These are phyloP conservation scores for Drosophila ironensis DNA, from an alignment of 1,140 invertebrate genomes.

Conservation along the genomic window DNA sequence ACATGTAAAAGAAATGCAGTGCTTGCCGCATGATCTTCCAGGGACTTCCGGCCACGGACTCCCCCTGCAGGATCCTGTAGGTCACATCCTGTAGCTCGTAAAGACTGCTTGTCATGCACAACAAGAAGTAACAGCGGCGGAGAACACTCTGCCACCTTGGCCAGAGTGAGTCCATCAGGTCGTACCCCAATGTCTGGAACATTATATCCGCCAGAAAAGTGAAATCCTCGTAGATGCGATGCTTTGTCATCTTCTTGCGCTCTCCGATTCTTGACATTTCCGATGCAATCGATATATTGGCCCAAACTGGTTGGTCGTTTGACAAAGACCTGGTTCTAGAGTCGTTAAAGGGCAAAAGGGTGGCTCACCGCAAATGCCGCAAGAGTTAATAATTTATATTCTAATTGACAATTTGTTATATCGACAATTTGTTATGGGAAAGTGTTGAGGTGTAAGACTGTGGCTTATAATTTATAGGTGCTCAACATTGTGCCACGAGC, in stretches of 20 bases:
- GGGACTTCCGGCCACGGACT: slow-evolving; percentile 24
- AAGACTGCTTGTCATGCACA: slow-evolving; percentile 23
- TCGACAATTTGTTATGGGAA: neutral
- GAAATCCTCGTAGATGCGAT: slow-evolving; percentile 43
- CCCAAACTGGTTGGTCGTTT: slow-evolving; percentile 9
- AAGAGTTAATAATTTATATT: slow-evolving; percentile 16
- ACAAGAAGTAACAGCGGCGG: slow-evolving; percentile 4
- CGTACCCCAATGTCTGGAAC: slow-evolving; percentile 44
- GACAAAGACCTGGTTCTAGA: slow-evolving; percentile 20
- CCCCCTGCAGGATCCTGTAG: slow-evolving; percentile 28
- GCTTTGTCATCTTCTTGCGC: too few relatives aligned
- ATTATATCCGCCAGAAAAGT: slow-evolving; percentile 38
- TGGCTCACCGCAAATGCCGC: neutral
- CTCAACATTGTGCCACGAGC: neutral
- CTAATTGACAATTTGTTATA: slow-evolving; percentile 21
- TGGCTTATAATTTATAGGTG: neutral
- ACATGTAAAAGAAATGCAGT: slow-evolving; percentile 29
- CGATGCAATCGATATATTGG: neutral
- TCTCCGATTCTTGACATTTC: slow-evolving; percentile 4
- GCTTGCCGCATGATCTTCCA: slow-evolving; percentile 34
- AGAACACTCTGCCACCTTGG: slow-evolving; percentile 18
- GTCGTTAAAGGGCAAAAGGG: neutral
- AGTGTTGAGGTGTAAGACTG: neutral
- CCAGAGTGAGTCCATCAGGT: slow-evolving; percentile 31
- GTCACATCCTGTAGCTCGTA: slow-evolving; percentile 32